Evolutionary conservation across 2,113 vertebrate species (phyloP).

Genomic region (Entosphenus tridentatus): DNA sequence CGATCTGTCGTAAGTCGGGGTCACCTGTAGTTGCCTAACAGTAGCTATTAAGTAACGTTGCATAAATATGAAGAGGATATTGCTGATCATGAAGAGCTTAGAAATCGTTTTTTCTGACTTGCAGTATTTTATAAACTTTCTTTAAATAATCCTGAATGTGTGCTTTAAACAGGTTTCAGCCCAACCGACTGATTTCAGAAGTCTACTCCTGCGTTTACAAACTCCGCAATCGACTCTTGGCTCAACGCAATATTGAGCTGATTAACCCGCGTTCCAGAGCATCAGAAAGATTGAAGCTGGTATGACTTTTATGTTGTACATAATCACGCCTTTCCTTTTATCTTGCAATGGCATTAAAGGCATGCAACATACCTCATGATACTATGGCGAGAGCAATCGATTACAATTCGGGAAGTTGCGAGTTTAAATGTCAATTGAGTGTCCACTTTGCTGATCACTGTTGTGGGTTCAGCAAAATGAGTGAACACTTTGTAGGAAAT

Average conservation of each 20-base stretch:
- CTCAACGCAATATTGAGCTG: slow-evolving; percentile 88
- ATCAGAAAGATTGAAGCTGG: slow-evolving; percentile 42
- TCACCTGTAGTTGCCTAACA: too few relatives aligned
- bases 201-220: slow-evolving; percentile 84
- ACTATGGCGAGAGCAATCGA: slow-evolving; percentile 15
- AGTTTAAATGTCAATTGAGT: too few relatives aligned
- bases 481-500: too few relatives aligned
- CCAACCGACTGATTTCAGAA: slow-evolving; percentile 60
- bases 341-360: slow-evolving; percentile 12
- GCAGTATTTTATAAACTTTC: slow-evolving; percentile 8
- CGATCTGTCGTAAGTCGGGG: too few relatives aligned
- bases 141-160: slow-evolving; percentile 1
- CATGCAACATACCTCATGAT: slow-evolving; percentile 15
- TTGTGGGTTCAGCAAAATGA: too few relatives aligned
- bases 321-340: slow-evolving; percentile 4
- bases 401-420: background rate
- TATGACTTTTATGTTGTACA: background rate
- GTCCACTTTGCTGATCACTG: too few relatives aligned
- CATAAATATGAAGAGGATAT: too few relatives aligned
- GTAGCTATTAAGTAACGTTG: too few relatives aligned
- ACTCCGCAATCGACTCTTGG: slow-evolving; percentile 69
- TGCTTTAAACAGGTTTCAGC: slow-evolving; percentile 47
- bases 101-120: slow-evolving; percentile 10
- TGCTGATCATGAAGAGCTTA: too few relatives aligned
- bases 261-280: slow-evolving; percentile 63